Evolutionary conservation across 2,888 invertebrate species (phyloP), one percentile per base, ranked within the genome.

Genomic region (Iphiclides podalirius): DNA sequence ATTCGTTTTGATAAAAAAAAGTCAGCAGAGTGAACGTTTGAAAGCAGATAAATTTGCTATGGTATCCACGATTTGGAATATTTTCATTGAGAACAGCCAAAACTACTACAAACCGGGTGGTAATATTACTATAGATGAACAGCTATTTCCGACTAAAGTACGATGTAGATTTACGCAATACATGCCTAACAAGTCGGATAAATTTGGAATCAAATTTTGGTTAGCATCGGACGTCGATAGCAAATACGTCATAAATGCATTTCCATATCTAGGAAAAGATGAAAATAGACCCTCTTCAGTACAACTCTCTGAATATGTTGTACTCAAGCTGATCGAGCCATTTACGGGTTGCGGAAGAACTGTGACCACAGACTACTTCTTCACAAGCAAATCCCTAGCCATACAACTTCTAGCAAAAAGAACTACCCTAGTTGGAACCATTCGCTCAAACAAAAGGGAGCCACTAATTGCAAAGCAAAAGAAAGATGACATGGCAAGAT

Each of bases 1-100:
- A 47, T 47, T 39, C 34, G 47, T 39, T 47, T 39, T 47, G 47
- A 47, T 34, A 46, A 37, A 46, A 38, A 38, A 46, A 38, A 38
- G 38, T 31, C 26, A 31, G 26, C 37, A n/a, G 33, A 40, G 39
- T 1, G 9, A 41, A 16, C 31, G 31, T 31, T 16, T 41, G 6
- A 6, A 41, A 35, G n/a, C 43, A 20, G 26, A 36, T 26, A 44
- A 36, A 44, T 35, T 35, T 35, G 26, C 35, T 11, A 7, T 44
- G 11, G 12, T 26, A 20, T 36, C 36, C n/a, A 26, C n/a, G 9
- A 15, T 44, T 23, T 44, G 23, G 17, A 26, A 44, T 35, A 26
- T 14, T 23, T 44, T 44, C 35, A 44, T 44, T 13, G 44, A 36
- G 26, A 44, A 44, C 20, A 44, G 44, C 36, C 26, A 44, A 44